Base-by-base conservation (phyloP, 1,140 invertebrate genomes). In the Drosophila repletoides region DNA sequence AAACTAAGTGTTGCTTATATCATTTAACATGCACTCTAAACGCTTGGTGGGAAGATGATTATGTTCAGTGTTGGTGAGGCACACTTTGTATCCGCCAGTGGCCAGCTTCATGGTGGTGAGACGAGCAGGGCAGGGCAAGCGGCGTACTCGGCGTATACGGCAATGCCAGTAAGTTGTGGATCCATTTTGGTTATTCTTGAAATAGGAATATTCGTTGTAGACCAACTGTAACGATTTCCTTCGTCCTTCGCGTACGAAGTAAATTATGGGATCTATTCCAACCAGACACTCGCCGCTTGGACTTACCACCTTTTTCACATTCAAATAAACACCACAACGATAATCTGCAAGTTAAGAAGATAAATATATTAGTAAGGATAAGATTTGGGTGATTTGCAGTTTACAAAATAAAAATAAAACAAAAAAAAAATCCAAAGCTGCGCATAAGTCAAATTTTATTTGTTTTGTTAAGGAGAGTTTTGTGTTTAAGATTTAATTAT, bases 111-210 rank as follows among this genome's bases (percentile, higher is more conserved):
- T 79, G n/a, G 80, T 88, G 5, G 76, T 69, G 0, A 89, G 46
- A 1, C 89, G 71, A 0, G 89, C 89, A 9, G 75, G 75, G 51
- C 89, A 90, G 0, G 48, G 45, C 6, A 19, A 19, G 0, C 84
- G 77, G 3, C 9, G 22, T n/a, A n/a, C n/a, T 3, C 72, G 63
- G 1, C 87, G 67, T n/a, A 28, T 53, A 0, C 88, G 79, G 38
- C 89, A 90, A 41, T 76, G 79, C 89, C 89, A 90, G 36, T 90
- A 90, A 2, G 43, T 83, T 1, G 79, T 87, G 3, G 43, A 4
- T 5, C 76, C 83, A 19, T 67, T 53, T 1, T 36, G 41, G 38
- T 81, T 88, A 14, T 88, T 90, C 48, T 74, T 88, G 0, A 87
- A 72, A 41, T 75, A 90, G 0, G 77, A 66, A 43, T 64, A 90